Percentiles rank a stretch among this genome's conserved stretches.
Conservation (phyloP, 2,888 invertebrate species). For the Cryptophagus acutangulus region DNA sequence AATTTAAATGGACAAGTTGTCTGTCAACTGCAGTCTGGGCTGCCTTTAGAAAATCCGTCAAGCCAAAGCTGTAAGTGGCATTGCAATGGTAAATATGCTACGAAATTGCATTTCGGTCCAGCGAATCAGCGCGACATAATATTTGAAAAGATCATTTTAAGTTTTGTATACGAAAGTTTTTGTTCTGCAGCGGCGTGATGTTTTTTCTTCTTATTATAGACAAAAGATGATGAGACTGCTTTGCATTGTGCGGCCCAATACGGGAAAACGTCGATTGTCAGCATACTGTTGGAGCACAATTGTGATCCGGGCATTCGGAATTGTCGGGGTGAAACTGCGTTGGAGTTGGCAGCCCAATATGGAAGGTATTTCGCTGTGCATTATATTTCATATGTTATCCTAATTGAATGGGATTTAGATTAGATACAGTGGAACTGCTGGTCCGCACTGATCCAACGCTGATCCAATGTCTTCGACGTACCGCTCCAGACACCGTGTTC, state of each 20-base stretch:
- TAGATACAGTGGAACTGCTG: slow-evolving; percentile 83
- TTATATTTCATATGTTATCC: slow-evolving; percentile 4
- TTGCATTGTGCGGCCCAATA: slow-evolving; percentile 91
- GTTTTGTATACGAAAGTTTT: slow-evolving; percentile 29
- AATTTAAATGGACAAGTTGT: slow-evolving; percentile 32
- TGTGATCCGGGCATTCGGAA: slow-evolving; percentile 88
- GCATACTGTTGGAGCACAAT: slow-evolving; percentile 73
- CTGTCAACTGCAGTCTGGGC: slow-evolving; percentile 31
- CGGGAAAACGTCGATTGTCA: slow-evolving; percentile 82
- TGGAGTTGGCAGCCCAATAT: slow-evolving; percentile 92
- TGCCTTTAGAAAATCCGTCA: slow-evolving; percentile 25
- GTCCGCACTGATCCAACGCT: slow-evolving; percentile 80
- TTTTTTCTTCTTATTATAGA: slow-evolving; percentile 53
- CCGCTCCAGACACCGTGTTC: slow-evolving; percentile 51
- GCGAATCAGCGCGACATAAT: slow-evolving; percentile 23
- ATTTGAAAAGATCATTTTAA: slow-evolving; percentile 30
- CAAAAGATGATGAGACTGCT: slow-evolving; percentile 86
- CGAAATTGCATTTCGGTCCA: slow-evolving; percentile 24
- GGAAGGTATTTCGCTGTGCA: slow-evolving; percentile 58
- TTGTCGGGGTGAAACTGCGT: slow-evolving; percentile 80
- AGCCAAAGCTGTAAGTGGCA: slow-evolving; percentile 30
- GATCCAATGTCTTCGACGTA: slow-evolving; percentile 65
- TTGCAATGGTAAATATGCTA: slow-evolving; percentile 23
- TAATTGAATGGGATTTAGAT: slow-evolving; percentile 47
- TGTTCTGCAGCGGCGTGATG: slow-evolving; percentile 21